Conservation (phyloP, 53 echinoderm and acorn worm genomes). For the Mesocentrotus franciscanus region DNA sequence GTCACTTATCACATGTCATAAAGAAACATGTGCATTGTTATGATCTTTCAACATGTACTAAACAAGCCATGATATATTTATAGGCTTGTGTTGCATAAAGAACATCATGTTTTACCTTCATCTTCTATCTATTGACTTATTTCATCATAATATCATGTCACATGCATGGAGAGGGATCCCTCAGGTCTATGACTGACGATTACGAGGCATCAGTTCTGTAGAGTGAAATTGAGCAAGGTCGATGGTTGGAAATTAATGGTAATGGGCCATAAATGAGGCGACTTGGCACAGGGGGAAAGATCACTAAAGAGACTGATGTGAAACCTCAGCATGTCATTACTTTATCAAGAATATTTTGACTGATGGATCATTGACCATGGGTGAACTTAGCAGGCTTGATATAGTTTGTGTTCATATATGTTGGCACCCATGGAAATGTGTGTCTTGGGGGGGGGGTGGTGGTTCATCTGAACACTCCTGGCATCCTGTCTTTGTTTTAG, state of each 20-base stretch:
- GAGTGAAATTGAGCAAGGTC: slow-evolving; percentile 43
- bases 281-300: slow-evolving; percentile 22
- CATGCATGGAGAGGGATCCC: neutral
- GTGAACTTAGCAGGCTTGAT: neutral
- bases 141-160: neutral
- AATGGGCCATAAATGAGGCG: slow-evolving; percentile 33
- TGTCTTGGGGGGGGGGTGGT: neutral
- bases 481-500: neutral
- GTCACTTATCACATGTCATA: too few species aligned
- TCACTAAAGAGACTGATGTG: neutral
- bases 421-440: neutral
- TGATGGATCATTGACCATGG: slow-evolving; percentile 29
- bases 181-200: neutral
- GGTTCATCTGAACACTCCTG: neutral
- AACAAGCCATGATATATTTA: too few species aligned
- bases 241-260: slow-evolving; percentile 57
- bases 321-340: neutral
- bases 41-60: too few species aligned
- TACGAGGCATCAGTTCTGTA: neutral
- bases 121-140: neutral
- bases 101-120: neutral
- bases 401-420: neutral
- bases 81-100: too few species aligned
- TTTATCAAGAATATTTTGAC: slow-evolving; percentile 1
- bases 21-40: too few species aligned